A percentile compares a stretch with the other conserved stretches of the same genome.
Evolutionary conservation across 2,113 vertebrate species (phyloP).

Genomic region (Laterallus jamaicensis): DNA sequence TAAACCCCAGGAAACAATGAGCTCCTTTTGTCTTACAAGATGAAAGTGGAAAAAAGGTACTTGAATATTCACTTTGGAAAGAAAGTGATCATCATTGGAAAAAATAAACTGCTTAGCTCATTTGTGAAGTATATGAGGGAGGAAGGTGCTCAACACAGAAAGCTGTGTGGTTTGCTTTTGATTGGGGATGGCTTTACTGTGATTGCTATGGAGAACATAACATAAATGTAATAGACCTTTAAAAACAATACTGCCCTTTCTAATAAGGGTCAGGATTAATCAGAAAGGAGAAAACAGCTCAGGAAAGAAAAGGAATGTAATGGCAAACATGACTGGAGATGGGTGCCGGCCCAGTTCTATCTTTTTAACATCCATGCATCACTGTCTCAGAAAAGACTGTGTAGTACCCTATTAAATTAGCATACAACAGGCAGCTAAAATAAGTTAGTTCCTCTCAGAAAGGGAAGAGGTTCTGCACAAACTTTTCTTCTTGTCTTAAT

Average conservation of each 20-base stretch:
- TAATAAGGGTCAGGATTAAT: constrained; percentile 27
- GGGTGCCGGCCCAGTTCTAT: neutral
- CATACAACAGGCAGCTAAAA: constrained; percentile 29
- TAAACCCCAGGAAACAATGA: neutral
- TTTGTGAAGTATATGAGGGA: neutral
- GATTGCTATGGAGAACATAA: neutral
- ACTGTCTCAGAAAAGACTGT: constrained; percentile 34
- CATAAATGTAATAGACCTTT: neutral
- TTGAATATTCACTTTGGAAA: constrained; percentile 12
- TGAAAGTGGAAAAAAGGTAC: neutral
- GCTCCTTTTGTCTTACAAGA: constrained; percentile 20
- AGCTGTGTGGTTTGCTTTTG: neutral
- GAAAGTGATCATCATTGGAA: neutral
- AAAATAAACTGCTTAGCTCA: constrained; percentile 7
- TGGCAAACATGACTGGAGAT: neutral
- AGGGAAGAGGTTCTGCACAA: neutral
- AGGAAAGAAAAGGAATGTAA: constrained; percentile 27
- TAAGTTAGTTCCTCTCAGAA: constrained; percentile 7
- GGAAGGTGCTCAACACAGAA: neutral
- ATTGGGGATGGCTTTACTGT: neutral
- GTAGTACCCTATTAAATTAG: constrained; percentile 40
- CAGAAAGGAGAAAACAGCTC: constrained; percentile 20
- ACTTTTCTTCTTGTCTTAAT: neutral
- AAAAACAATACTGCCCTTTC: constrained; percentile 18
- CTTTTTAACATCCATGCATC: constrained; percentile 51